Conservation (phyloP, 1,140 invertebrate species). For the Tetragonula clypearis region DNA sequence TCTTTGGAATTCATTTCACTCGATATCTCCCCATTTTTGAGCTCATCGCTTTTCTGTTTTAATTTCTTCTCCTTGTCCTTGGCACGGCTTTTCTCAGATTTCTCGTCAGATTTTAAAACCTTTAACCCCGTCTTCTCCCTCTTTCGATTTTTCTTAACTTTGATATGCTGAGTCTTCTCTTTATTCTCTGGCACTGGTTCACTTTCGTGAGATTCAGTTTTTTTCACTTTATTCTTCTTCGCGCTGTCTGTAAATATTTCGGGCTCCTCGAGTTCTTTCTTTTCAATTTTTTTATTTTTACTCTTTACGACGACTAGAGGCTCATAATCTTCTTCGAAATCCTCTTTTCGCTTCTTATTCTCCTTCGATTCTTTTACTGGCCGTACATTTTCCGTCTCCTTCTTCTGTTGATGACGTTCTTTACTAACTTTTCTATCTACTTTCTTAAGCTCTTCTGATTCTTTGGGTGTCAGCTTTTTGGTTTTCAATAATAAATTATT, state of each 20-base stretch:
- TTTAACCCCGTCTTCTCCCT: constrained; percentile 69
- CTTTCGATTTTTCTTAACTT: constrained; percentile 75
- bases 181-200: constrained; percentile 79
- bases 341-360: constrained; percentile 75
- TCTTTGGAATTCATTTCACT: constrained; percentile 64
- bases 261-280: constrained; percentile 78
- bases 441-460: constrained; percentile 60
- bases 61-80: constrained; percentile 73
- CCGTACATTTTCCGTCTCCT: constrained; percentile 55
- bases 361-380: constrained; percentile 65
- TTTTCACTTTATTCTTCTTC: constrained; percentile 80
- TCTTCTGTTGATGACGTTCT: constrained; percentile 70
- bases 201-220: constrained; percentile 75
- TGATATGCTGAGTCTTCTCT: constrained; percentile 72
- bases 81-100: constrained; percentile 68
- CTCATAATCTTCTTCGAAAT: constrained; percentile 77
- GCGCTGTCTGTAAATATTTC: constrained; percentile 80
- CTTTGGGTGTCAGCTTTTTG: constrained; percentile 79
- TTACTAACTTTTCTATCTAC: constrained; percentile 68
- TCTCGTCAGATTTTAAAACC: constrained; percentile 68
- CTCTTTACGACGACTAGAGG: constrained; percentile 71
- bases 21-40: constrained; percentile 74
- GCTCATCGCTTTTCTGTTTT: constrained; percentile 68
- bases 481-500: constrained; percentile 79
- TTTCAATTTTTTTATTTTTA: constrained; percentile 77